Evolutionary conservation across 2,113 vertebrate species (phyloP).

Genomic region (Phrynosoma blainvillii): DNA sequence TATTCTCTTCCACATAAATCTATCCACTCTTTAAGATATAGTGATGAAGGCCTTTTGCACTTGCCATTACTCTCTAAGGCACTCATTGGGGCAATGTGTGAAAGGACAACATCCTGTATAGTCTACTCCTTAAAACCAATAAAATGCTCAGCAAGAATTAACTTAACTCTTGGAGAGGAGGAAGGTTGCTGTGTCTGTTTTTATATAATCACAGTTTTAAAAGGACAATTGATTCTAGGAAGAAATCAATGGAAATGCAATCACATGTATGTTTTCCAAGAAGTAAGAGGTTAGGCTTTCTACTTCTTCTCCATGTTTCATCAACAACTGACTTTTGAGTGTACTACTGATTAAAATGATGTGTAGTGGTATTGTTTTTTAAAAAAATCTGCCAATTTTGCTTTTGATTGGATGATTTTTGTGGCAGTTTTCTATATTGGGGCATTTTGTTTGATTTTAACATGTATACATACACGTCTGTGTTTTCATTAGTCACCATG

Average conservation of each 20-base stretch:
- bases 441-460: not conserved
- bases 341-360: too few relatives aligned
- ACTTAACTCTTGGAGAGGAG: not conserved
- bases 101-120: not conserved
- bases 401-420: not conserved
- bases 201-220: not conserved
- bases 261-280: not conserved
- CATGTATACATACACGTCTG: not conserved
- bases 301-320: not conserved
- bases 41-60: too few relatives aligned
- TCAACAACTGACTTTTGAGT: not conserved
- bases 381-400: not conserved
- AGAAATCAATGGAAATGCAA: not conserved
- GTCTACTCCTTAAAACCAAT: not conserved
- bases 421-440: not conserved
- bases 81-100: not conserved
- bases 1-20: not conserved
- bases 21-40: too few relatives aligned
- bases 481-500: not conserved
- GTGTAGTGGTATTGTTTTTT: not conserved
- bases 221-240: not conserved
- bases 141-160: not conserved
- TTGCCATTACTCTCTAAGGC: too few relatives aligned
- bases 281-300: not conserved
- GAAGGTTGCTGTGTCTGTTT: not conserved